Evolutionary conservation across 2,113 vertebrate species (phyloP).

Genomic region (Etheostoma cragini): DNA sequence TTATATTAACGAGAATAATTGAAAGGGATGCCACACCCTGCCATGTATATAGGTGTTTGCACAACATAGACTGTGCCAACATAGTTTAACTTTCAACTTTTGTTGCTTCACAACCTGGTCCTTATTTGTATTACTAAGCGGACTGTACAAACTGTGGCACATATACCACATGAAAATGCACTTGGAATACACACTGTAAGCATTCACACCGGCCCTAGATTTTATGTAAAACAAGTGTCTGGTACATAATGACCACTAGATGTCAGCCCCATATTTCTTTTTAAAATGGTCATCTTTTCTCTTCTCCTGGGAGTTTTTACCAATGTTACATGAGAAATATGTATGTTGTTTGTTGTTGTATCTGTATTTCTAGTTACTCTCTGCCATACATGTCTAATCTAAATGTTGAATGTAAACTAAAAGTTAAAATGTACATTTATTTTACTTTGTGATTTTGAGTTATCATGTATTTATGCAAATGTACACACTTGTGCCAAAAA

Average conservation of each 20-base stretch:
- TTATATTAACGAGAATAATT: slow-evolving; percentile 5
- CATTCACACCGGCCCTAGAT: not conserved
- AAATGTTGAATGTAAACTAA: not conserved
- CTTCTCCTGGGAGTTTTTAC: not conserved
- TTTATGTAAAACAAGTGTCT: not conserved
- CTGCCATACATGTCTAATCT: not conserved
- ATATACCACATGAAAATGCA: not conserved
- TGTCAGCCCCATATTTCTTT: slow-evolving; percentile 51
- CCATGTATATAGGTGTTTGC: not conserved
- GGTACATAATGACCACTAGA: slow-evolving; percentile 62
- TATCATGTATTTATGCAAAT: not conserved
- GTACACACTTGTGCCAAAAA: not conserved
- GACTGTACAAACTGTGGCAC: not conserved
- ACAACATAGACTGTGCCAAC: not conserved
- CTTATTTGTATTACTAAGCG: not conserved
- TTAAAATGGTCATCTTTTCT: not conserved
- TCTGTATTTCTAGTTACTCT: not conserved
- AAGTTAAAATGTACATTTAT: slow-evolving; percentile 5
- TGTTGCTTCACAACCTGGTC: not conserved
- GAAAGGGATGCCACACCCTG: not conserved
- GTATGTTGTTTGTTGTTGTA: not conserved
- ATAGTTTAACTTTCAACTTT: not conserved
- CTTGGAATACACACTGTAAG: not conserved
- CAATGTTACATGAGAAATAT: not conserved
- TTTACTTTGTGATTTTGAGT: not conserved